phyloP scores from a whole-genome alignment of 1,140 invertebrate species.

The Penaeus indicus region DNA sequence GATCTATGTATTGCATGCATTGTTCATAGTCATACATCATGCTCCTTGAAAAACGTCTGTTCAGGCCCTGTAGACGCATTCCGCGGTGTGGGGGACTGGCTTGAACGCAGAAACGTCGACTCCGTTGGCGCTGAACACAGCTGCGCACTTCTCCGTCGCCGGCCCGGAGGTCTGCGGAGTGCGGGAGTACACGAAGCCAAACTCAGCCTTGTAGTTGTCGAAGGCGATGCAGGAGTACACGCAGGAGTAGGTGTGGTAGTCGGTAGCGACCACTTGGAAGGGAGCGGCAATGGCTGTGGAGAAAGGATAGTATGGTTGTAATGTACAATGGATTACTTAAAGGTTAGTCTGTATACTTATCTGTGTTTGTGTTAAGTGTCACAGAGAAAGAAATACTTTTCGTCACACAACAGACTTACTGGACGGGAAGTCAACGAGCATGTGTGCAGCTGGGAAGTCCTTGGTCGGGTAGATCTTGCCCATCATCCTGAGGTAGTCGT shows the following conservation, averaged over 20 bases:
- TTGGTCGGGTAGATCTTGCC: conserved; percentile 36
- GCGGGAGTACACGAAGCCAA: conserved; percentile 18
- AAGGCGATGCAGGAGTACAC: conserved; percentile 11
- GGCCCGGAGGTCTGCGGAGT: background rate
- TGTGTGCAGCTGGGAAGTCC: conserved; percentile 35
- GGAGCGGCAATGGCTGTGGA: background rate
- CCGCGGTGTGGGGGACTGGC: background rate
- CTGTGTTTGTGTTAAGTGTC: background rate
- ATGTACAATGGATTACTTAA: background rate
- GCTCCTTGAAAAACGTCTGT: no score
- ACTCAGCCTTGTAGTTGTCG: background rate
- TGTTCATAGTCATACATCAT: no score
- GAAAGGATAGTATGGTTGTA: background rate
- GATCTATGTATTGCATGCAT: no score
- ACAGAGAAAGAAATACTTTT: no score
- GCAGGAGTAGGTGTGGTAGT: conserved; percentile 15
- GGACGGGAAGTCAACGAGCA: conserved; percentile 34
- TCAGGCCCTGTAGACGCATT: background rate
- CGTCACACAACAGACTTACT: no score
- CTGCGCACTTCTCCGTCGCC: background rate
- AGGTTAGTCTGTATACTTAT: background rate
- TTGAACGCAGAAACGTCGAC: background rate
- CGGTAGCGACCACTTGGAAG: conserved; percentile 1
- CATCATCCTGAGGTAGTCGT: background rate
- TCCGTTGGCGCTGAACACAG: background rate